Percentiles rank a stretch among this genome's conserved stretches.
Evolutionary conservation across 2,888 invertebrate species (phyloP).

Genomic region (Hirudinaria manillensis): DNA sequence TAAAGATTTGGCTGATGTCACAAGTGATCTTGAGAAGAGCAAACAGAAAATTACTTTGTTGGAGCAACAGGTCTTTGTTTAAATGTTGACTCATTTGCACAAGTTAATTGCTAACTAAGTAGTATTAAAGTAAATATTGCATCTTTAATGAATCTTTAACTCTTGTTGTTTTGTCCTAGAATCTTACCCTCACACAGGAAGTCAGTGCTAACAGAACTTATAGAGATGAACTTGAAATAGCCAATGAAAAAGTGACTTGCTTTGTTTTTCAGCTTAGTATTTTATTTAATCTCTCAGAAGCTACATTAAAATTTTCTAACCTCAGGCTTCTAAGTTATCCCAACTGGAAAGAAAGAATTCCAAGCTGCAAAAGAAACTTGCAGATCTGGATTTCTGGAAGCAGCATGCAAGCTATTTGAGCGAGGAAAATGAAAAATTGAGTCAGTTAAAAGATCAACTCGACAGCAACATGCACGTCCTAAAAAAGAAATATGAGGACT

Average conservation of each 20-base stretch:
- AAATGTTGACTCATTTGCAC: neutral
- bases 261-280: no score
- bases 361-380: constrained; percentile 1
- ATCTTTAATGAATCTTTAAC: no score
- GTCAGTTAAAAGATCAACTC: constrained; percentile 11
- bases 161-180: neutral
- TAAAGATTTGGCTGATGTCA: neutral
- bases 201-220: neutral
- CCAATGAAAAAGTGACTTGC: neutral
- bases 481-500: neutral
- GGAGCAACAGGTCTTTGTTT: neutral
- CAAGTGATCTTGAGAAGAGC: neutral
- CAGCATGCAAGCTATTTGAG: neutral
- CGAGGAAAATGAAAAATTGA: constrained; percentile 5
- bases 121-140: neutral
- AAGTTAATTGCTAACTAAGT: neutral
- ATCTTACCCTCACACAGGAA: neutral
- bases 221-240: neutral
- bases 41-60: neutral
- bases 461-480: neutral
- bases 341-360: neutral
- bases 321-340: neutral
- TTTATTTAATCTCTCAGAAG: neutral
- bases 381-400: constrained; percentile 12
- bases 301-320: neutral